Conservation (phyloP, 2,888 invertebrate species). For the Hirtodrosophila duncani region DNA sequence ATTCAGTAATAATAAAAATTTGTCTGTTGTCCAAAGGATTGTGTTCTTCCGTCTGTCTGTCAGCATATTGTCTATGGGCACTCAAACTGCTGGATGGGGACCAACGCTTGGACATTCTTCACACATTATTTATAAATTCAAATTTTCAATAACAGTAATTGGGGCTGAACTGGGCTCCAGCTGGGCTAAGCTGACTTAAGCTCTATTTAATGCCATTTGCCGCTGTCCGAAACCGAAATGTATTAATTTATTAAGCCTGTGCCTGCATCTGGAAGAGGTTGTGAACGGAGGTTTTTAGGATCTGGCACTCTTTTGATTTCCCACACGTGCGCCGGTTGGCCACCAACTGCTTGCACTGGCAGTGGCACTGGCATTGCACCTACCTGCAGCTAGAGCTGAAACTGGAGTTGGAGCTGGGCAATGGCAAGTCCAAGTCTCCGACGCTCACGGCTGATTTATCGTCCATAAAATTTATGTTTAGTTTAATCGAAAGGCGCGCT, state of each 20-base stretch:
- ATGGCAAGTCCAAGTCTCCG: slow-evolving; percentile 22
- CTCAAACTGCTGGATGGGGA: too few species aligned
- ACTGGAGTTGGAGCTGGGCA: slow-evolving; percentile 47
- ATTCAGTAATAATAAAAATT: too few species aligned
- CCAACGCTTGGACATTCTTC: too few species aligned
- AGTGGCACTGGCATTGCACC: background rate
- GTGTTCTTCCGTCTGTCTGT: too few species aligned
- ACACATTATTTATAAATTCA: too few species aligned
- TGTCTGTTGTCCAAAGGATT: too few species aligned
- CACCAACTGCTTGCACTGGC: too few species aligned
- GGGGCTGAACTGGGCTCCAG: too few species aligned
- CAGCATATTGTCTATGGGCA: too few species aligned
- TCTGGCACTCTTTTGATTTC: slow-evolving; percentile 34
- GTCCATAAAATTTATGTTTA: slow-evolving; percentile 71
- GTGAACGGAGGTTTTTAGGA: background rate
- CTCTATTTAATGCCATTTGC: slow-evolving; percentile 11
- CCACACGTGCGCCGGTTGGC: slow-evolving; percentile 24
- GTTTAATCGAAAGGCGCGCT: slow-evolving; percentile 67
- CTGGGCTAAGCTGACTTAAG: too few species aligned
- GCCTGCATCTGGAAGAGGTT: background rate
- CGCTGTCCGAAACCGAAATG: slow-evolving; percentile 6
- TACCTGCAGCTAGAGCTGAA: slow-evolving; percentile 48
- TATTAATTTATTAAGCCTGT: slow-evolving; percentile 34
- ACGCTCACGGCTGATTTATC: slow-evolving; percentile 59
- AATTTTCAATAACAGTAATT: too few species aligned